These are phyloP conservation scores for Notodonta dromedarius DNA, from an alignment of 2,888 invertebrate species.

Conservation along the genomic window DNA sequence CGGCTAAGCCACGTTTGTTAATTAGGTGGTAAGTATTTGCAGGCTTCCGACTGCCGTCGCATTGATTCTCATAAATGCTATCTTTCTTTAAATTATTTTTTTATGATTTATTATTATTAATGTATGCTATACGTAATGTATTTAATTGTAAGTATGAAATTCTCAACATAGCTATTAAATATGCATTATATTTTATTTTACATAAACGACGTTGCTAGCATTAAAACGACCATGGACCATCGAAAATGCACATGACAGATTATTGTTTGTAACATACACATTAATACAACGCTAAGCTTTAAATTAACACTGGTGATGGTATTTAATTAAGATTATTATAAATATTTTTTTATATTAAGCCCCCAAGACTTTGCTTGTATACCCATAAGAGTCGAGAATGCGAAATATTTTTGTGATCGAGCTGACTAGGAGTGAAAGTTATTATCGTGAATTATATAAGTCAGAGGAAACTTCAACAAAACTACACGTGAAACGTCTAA, in stretches of 20 bases:
- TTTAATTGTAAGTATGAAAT: background rate
- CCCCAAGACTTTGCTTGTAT: slow-evolving; percentile 56
- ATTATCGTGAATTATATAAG: slow-evolving; percentile 21
- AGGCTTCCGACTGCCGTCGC: no score
- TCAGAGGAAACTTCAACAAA: background rate
- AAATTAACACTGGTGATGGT: slow-evolving; percentile 74
- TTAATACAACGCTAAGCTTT: slow-evolving; percentile 45
- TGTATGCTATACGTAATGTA: background rate
- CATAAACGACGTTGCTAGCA: slow-evolving; percentile 8
- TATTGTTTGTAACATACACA: slow-evolving; percentile 41
- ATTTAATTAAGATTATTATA: slow-evolving; percentile 49
- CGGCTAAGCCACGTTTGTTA: no score
- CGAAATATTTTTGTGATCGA: background rate
- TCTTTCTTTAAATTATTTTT: background rate
- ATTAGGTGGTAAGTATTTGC: no score
- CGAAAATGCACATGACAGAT: slow-evolving; percentile 78
- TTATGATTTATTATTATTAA: background rate
- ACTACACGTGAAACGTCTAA: slow-evolving; percentile 20
- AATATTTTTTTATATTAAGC: slow-evolving; percentile 45
- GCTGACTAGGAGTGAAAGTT: slow-evolving; percentile 37
- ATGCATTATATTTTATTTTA: slow-evolving; percentile 19
- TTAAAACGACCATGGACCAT: slow-evolving; percentile 68
- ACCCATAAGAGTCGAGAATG: slow-evolving; percentile 58
- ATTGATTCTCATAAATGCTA: no score
- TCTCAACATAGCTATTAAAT: background rate